These are phyloP conservation scores for Salticus scenicus DNA, from an alignment of 2,888 invertebrate genomes.

Conservation along the genomic window DNA sequence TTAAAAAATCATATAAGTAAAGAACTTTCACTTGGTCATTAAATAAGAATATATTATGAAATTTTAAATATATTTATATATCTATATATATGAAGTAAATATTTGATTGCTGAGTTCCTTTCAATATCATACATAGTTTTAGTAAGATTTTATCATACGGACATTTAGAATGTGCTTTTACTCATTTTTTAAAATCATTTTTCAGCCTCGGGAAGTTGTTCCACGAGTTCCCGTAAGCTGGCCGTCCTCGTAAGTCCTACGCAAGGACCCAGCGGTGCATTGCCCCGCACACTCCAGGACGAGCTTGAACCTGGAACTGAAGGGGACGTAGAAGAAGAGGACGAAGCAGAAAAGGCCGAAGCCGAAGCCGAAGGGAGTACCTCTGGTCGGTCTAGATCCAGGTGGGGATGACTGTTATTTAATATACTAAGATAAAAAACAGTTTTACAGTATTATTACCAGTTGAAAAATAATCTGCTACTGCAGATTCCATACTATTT, in stretches of 20 bases:
- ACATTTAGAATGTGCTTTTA: too few relatives aligned
- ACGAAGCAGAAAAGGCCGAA: constrained; percentile 36
- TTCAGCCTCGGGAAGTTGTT: constrained; percentile 34
- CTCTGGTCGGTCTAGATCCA: constrained; percentile 40
- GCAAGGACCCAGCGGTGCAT: constrained; percentile 35
- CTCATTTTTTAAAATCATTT: too few relatives aligned
- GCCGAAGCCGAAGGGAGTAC: constrained; percentile 21
- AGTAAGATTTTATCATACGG: too few relatives aligned
- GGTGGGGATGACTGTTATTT: constrained; percentile 11
- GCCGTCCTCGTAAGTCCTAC: constrained; percentile 55
- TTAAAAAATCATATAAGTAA: too few relatives aligned
- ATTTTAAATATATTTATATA: too few relatives aligned
- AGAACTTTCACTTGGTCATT: too few relatives aligned
- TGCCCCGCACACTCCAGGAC: constrained; percentile 15
- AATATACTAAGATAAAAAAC: background rate
- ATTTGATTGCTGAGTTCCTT: too few relatives aligned
- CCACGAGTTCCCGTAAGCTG: constrained; percentile 50
- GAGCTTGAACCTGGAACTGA: constrained; percentile 42
- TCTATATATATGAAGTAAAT: too few relatives aligned
- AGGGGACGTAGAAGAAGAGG: constrained; percentile 52
- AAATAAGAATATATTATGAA: too few relatives aligned
- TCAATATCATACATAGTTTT: too few relatives aligned
- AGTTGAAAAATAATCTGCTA: background rate
- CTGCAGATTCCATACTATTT: background rate
- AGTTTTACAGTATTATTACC: background rate